These are phyloP conservation scores for Gymnosoma rotundatum DNA, from an alignment of 2,888 invertebrate genomes.

Conservation along the genomic window DNA sequence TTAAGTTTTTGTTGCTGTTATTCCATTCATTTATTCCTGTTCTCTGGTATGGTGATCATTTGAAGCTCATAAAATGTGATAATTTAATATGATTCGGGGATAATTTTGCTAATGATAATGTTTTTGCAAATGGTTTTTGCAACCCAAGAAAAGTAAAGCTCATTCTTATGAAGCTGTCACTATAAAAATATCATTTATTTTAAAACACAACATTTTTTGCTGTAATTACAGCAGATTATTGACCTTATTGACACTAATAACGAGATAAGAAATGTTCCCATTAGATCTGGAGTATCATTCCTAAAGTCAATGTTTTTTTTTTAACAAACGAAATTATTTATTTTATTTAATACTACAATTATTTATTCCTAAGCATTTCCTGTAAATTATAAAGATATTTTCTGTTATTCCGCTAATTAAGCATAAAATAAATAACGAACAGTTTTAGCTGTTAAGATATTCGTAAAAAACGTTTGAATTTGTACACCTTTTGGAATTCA, in stretches of 20 bases:
- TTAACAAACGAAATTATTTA: too few species aligned
- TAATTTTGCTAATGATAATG: slow-evolving; percentile 46
- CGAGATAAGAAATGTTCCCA: background rate
- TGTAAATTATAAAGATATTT: too few species aligned
- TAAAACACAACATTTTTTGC: background rate
- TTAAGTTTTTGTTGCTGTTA: slow-evolving; percentile 19
- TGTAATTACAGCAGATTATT: slow-evolving; percentile 7
- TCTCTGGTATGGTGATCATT: slow-evolving; percentile 28
- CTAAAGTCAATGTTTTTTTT: too few species aligned
- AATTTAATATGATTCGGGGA: slow-evolving; percentile 45
- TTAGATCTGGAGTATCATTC: background rate
- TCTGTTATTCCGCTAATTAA: too few species aligned
- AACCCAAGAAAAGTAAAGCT: background rate
- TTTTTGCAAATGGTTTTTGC: slow-evolving; percentile 28
- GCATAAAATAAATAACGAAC: too few species aligned
- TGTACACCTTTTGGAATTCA: too few species aligned
- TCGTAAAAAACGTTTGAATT: too few species aligned
- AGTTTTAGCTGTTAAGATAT: too few species aligned
- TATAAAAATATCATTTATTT: too few species aligned
- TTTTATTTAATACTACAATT: too few species aligned
- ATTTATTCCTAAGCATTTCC: too few species aligned
- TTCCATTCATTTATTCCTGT: slow-evolving; percentile 8
- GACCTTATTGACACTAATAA: background rate
- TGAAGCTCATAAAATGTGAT: slow-evolving; percentile 60
- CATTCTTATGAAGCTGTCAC: background rate